A percentile compares a stretch with the other conserved stretches of the same genome.
These are phyloP conservation scores for Torymus tubicola DNA, from an alignment of 2,888 invertebrate genomes.

Conservation along the genomic window DNA sequence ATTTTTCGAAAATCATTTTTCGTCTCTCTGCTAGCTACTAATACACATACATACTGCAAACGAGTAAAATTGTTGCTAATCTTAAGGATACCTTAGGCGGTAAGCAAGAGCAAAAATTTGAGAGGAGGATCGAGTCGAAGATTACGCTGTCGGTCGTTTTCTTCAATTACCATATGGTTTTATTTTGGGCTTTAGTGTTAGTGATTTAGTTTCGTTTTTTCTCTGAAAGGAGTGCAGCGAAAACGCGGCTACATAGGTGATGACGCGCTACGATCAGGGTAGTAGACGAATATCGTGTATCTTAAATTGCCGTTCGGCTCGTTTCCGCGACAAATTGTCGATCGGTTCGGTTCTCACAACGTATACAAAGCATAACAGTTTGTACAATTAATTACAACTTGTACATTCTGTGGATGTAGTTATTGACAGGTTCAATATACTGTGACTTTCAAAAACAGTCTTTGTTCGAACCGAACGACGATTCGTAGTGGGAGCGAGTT, in stretches of 20 bases:
- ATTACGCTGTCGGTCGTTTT: conserved; percentile 26
- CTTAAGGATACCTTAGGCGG: conserved; percentile 21
- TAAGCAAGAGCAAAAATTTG: conserved; percentile 20
- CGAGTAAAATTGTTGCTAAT: conserved; percentile 46
- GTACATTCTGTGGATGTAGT: neutral
- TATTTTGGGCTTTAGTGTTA: conserved; percentile 75
- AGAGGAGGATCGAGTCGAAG: conserved; percentile 31
- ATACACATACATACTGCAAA: neutral
- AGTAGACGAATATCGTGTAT: conserved; percentile 54
- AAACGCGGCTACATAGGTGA: conserved; percentile 40
- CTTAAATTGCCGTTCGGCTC: conserved; percentile 34
- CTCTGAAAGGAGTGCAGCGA: neutral
- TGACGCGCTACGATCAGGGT: conserved; percentile 61
- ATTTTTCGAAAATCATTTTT: conserved; percentile 29
- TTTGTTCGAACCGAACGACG: conserved; percentile 8
- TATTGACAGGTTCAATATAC: conserved; percentile 20
- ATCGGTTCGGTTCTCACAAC: conserved; percentile 6
- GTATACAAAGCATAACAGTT: neutral
- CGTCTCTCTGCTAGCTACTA: conserved; percentile 25
- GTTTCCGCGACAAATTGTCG: conserved; percentile 5
- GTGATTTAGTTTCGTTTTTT: conserved; percentile 54
- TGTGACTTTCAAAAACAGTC: conserved; percentile 21
- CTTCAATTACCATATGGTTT: conserved; percentile 18
- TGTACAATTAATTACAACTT: neutral
- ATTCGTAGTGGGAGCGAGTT: conserved; percentile 10